Evolutionary conservation across 1,140 invertebrate genomes (phyloP), one percentile per base, ranked within the genome.

Genomic region (Colletes gigas): DNA sequence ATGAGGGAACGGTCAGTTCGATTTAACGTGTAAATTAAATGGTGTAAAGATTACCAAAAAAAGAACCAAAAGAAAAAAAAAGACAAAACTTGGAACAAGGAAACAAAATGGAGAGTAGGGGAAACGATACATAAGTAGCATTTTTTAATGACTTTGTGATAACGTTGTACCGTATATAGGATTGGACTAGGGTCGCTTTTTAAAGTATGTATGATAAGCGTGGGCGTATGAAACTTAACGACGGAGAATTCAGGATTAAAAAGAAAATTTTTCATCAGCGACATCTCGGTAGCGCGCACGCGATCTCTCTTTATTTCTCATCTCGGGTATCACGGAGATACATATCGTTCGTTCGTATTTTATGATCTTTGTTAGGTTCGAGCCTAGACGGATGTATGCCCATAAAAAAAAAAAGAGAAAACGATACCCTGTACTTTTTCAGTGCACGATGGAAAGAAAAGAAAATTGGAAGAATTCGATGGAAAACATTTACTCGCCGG

Each of bases 121-220:
- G 67, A 86, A 83, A 75, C 59, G 65, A 79, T 84, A 81, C 82
- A 84, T 88, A 86, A 83, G 78, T 88, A 77, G 86, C 83, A 82
- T 87, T 90, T 90, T 89, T 88, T 87, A 88, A 89, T 83, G 88
- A 90, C 88, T 90, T 90, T 90, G 88, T 90, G 89, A 90, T 89
- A 90, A 89, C 83, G 86, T 87, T 89, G 84, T 89, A 90, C 78
- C 71, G 87, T 89, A 88, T 54, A 72, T 83, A 85, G 69, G 76
- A 70, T 85, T 74, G 84, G 72, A 78, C 55, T 75, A 74, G 79
- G 66, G 39, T 78, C 65, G 76, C 82, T 67, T 84, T 66, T 83
- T 71, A 70, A 72, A 39, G 52, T 74, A n/a, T 75, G 71, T 75
- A 66, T 75, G 72, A 80, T 74, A 57, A 79, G 69, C 77, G 77